Evolutionary conservation across 2,113 vertebrate genomes (phyloP).

Genomic region (Steatornis caripensis): DNA sequence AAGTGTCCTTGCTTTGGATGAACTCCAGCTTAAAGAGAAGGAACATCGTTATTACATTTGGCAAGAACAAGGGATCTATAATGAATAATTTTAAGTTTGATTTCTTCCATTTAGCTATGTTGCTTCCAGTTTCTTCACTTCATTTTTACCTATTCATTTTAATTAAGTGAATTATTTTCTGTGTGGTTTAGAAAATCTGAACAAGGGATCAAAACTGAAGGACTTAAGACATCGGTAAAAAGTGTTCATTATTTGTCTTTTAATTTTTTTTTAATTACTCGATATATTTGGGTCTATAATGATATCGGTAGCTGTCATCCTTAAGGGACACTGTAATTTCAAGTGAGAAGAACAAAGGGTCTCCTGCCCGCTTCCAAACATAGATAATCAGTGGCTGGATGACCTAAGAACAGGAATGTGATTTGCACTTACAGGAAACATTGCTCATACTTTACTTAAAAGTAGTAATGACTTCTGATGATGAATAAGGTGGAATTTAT

Average conservation of each 20-base stretch:
- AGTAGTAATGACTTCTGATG: neutral
- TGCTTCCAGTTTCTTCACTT: neutral
- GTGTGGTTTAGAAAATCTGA: neutral
- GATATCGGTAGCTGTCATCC: neutral
- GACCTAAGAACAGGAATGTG: neutral
- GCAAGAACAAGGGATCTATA: neutral
- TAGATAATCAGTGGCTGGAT: neutral
- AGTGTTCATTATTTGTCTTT: neutral
- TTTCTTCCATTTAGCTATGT: neutral
- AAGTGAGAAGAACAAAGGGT: neutral
- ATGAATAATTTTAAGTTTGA: neutral
- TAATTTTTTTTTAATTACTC: neutral
- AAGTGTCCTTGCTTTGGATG: neutral
- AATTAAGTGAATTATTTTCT: neutral
- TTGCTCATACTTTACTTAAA: neutral
- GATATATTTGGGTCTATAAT: neutral
- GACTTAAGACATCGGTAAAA: neutral
- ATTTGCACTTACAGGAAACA: slow-evolving; percentile 9
- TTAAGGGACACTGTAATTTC: neutral
- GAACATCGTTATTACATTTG: neutral
- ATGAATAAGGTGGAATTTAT: neutral
- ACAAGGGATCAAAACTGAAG: neutral
- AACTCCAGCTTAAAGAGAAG: neutral
- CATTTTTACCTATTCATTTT: neutral
- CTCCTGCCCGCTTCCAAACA: neutral